These are phyloP conservation scores for Zootermopsis nevadensis DNA, from an alignment of 2,888 invertebrate genomes.

Conservation along the genomic window DNA sequence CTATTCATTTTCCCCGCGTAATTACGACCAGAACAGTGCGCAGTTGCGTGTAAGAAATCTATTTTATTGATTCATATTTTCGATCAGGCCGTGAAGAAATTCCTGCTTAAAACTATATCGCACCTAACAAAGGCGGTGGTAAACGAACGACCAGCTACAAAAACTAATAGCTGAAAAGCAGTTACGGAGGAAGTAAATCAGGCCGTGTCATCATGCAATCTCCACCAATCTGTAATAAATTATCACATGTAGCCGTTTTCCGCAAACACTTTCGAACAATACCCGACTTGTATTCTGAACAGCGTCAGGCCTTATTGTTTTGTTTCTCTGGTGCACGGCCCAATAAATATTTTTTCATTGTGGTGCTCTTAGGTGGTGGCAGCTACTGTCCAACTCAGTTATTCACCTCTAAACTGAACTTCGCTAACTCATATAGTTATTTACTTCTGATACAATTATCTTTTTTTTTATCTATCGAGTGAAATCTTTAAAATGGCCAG, in stretches of 20 bases:
- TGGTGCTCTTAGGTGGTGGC: neutral
- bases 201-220: neutral
- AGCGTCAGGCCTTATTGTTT: neutral
- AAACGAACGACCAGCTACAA: neutral
- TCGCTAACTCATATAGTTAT: no score
- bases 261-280: neutral
- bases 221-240: neutral
- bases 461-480: no score
- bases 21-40: neutral
- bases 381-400: neutral
- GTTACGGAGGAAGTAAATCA: neutral
- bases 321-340: neutral
- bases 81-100: neutral
- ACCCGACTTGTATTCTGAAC: neutral
- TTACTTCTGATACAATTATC: no score
- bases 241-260: neutral
- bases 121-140: neutral
- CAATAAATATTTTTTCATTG: neutral
- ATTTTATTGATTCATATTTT: neutral
- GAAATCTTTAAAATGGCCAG: no score
- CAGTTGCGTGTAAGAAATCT: neutral
- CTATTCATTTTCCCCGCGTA: no score
- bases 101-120: no score
- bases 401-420: no score
- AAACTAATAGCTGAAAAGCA: neutral